Conservation (phyloP, 2,113 vertebrate genomes). For the Deroptyus accipitrinus region DNA sequence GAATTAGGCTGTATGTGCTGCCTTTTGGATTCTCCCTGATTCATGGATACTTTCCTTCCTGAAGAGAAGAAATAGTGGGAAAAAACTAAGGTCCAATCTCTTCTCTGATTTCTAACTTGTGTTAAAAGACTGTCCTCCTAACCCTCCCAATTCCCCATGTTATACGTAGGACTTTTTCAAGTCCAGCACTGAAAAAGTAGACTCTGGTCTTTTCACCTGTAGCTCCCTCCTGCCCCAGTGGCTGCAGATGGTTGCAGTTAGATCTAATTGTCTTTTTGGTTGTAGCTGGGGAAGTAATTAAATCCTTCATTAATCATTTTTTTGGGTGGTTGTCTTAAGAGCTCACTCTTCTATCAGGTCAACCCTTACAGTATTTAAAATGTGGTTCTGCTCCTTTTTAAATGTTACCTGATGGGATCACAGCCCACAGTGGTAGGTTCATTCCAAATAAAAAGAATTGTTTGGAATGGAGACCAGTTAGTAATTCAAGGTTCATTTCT, state of each 20-base stretch:
- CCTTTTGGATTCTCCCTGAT: background rate
- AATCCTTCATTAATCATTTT: background rate
- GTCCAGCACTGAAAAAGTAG: background rate
- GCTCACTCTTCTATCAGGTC: background rate
- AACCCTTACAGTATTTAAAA: background rate
- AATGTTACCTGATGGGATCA: background rate
- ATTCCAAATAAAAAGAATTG: background rate
- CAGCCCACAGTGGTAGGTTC: background rate
- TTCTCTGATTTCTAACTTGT: background rate
- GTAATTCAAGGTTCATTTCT: constrained; percentile 1
- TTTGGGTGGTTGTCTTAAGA: background rate
- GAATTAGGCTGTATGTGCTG: background rate
- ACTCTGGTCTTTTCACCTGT: background rate
- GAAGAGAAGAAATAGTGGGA: background rate
- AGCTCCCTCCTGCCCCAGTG: background rate
- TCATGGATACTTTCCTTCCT: background rate
- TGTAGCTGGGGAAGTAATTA: background rate
- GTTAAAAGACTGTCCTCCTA: background rate
- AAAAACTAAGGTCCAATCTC: background rate
- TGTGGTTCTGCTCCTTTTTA: background rate
- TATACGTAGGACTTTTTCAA: background rate
- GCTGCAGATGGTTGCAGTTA: background rate
- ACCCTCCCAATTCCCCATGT: background rate
- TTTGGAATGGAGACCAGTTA: background rate
- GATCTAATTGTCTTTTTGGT: background rate